These are phyloP conservation scores for Glaucidium brasilianum DNA, from an alignment of 2,113 vertebrate species.

Conservation along the genomic window DNA sequence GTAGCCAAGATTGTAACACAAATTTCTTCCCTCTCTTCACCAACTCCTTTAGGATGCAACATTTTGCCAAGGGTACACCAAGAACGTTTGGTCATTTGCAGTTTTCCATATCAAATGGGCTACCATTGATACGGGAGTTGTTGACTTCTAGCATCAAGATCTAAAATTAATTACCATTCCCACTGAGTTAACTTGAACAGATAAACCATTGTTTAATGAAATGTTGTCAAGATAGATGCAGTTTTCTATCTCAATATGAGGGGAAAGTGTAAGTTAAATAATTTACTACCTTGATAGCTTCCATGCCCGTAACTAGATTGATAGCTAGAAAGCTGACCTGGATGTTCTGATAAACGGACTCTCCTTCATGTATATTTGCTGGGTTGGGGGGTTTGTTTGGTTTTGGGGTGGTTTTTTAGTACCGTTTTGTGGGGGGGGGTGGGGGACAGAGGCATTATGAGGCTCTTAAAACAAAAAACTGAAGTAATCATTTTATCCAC, in stretches of 20 bases:
- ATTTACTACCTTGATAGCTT: not conserved
- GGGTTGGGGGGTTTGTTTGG: not conserved
- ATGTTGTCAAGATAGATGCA: not conserved
- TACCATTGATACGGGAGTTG: not conserved
- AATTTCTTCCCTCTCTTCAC: not conserved
- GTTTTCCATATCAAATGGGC: not conserved
- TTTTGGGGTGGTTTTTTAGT: not conserved
- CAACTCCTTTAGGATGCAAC: not conserved
- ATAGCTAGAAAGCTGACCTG: slow-evolving; percentile 11
- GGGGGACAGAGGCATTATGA: not conserved
- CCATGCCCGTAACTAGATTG: not conserved
- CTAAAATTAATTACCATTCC: not conserved
- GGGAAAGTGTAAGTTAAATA: not conserved
- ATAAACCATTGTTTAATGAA: not conserved
- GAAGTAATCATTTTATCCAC: not conserved
- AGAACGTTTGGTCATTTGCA: not conserved
- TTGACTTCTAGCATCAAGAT: not conserved
- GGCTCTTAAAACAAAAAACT: slow-evolving; percentile 13
- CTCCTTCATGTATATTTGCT: not conserved
- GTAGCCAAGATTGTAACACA: not conserved
- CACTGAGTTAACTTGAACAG: not conserved
- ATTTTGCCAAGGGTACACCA: not conserved
- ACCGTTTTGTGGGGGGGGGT: too few species aligned
- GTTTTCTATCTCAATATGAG: not conserved
- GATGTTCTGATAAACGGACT: not conserved